A percentile compares a stretch with the other conserved stretches of the same genome.
Evolutionary conservation across 2,113 vertebrate species (phyloP).

Genomic region (Pollachius pollachius): DNA sequence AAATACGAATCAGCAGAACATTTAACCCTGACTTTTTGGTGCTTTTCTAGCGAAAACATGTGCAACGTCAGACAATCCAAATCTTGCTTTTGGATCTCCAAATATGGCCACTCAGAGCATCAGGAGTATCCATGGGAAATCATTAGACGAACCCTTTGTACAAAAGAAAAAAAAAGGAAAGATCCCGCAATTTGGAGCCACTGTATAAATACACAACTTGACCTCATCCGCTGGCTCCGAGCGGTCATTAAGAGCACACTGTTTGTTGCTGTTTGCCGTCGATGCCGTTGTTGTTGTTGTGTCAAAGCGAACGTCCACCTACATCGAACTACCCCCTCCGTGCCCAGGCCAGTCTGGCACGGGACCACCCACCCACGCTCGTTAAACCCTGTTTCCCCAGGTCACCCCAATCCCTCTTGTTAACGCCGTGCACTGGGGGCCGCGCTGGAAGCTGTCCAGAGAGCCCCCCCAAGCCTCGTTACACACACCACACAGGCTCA

Average conservation of each 20-base stretch:
- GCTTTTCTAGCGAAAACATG: no score
- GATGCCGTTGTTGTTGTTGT: background rate
- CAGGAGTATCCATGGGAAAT: conserved; percentile 52
- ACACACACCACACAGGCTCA: no score
- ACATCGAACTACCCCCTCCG: conserved; percentile 42
- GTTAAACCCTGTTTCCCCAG: conserved; percentile 73
- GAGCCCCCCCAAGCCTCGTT: conserved; percentile 7
- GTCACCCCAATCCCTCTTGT: conserved; percentile 73
- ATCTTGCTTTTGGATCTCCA: conserved; percentile 6
- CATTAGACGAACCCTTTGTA: conserved; percentile 16
- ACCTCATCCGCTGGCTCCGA: conserved; percentile 58
- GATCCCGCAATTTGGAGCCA: conserved; percentile 51
- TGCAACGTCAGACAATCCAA: background rate
- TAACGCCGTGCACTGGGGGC: conserved; percentile 64
- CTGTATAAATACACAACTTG: conserved; percentile 49
- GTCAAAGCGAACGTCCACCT: conserved; percentile 55
- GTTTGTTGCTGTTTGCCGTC: conserved; percentile 56
- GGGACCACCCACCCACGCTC: conserved; percentile 75
- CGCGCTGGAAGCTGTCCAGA: conserved; percentile 49
- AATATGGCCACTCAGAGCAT: conserved; percentile 21
- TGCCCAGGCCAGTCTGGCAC: conserved; percentile 42
- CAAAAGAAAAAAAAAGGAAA: conserved; percentile 10
- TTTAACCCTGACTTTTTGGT: no score
- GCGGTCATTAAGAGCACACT: conserved; percentile 46
- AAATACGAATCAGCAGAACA: no score